Evolutionary conservation across 2,797 vertebrate species (phyloP), one percentile per base, ranked within the genome.

Genomic region (Percopsis omiscomaycus): DNA sequence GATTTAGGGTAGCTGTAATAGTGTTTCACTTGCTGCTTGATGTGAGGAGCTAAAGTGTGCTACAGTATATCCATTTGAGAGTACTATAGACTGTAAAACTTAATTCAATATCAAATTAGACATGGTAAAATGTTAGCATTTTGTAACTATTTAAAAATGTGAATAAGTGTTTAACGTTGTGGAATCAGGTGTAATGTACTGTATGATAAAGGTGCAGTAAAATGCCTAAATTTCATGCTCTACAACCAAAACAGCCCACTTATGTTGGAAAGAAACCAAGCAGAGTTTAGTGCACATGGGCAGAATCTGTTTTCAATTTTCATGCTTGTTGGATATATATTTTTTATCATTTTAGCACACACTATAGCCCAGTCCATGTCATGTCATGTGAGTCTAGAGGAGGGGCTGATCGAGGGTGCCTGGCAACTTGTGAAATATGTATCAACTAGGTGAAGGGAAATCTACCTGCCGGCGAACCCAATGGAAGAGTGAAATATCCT

Each of bases 341-440:
- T 9, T 42, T 22, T 22, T 54, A 4, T 29, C 52, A 54, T 4
- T 12, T n/a, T 5, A 11, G 28, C 13, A 15, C 11, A 4, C 10
- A 48, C 47, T 48, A 13, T 13, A 48, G 12, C 47, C 47, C 12
- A 13, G 12, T 13, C n/a, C n/a, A 15, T 48, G 47, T 48, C 10
- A n/a, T 59, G 51, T 63, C 22, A 49, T 75, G 44, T 15, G 9
- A 30, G 63, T 71, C 74, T 69, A 73, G 70, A 75, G 64, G 61
- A 70, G 74, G 74, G 64, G 64, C 3, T 49, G 30, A 71, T 64
- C 11, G 14, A 22, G 66, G 58, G 66, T 78, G 76, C 69, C 66
- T 79, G 80, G 74, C 79, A 55, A 82, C 80, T 74, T 77, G 81
- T 84, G 79, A 84, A 84, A 85, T 80, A 81, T 78, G 69, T 60